Base-by-base conservation (phyloP, 2,113 vertebrate genomes). In the Daphoenositta chrysoptera region DNA sequence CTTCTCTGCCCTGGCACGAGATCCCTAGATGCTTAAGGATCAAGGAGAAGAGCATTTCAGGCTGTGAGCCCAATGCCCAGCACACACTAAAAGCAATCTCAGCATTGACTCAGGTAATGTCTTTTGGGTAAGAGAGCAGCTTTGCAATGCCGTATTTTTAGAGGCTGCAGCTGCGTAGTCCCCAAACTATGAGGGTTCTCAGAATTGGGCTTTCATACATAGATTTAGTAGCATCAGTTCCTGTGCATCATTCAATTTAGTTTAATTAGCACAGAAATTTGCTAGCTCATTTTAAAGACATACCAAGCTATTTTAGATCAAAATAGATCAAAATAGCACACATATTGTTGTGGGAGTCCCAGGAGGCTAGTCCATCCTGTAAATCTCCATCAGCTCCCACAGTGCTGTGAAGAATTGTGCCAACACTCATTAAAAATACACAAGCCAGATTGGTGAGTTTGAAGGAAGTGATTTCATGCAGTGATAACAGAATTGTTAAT, bases 351-450 rank as follows among this genome's bases (percentile, higher is more conserved):
- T 79, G 81, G 63, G 66, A 96, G 73, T 91, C 94, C 95, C 94
- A 69, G 75, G 85, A 80, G 78, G 73, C 50, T 76, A 91, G 96
- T 80, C 87, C 63, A 85, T 87, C 94, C 17, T 1, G 73, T 82
- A 91, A 91, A 85, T 61, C 70, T 87, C 64, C 87, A 80, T 80
- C 84, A 87, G 71, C 77, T 85, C 73, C 89, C 1, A 3, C 56
- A 72, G 70, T 45, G 72, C 42, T 65, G 42, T 27, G 61, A 58
- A 79, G 84, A 87, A 61, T 11, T 85, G 58, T 95, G 95, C 93
- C 89, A 95, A 54, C 27, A 37, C 57, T 50, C 91, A 96, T 95
- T 95, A 95, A 94, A 94, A 93, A 96, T 83, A 89, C 87, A 89
- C 77, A 42, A 79, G 75, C 15, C 73, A 85, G 87, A 65, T 0